Base-by-base conservation (phyloP, 2,113 vertebrate genomes). In the Eolophus roseicapilla region DNA sequence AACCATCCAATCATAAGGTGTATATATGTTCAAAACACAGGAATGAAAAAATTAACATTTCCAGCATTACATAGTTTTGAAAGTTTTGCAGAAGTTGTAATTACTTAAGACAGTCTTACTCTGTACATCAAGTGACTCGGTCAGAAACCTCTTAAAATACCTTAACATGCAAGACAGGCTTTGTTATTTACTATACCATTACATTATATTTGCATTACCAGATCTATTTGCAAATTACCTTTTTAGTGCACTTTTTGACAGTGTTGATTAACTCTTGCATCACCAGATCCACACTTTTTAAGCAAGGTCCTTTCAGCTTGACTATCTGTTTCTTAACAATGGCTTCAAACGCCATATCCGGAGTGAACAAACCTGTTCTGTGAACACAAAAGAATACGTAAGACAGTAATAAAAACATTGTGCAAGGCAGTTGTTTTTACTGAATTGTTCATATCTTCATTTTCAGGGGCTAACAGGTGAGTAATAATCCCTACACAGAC, bases 301-400 rank as follows among this genome's bases (percentile, higher is more conserved):
- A 92, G 82, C 97, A 98, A 52, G 98, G 98, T 68, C 98, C 98
- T 94, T 98, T 98, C 90, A 98, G 97, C 73, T 98, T 98, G 28
- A 98, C 98, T 37, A 98, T 98, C 82, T 98, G 98, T 74, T 98
- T 98, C 90, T 98, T 98, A 86, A 98, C 98, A 91, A 98, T 98
- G 43, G 98, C 98, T 96, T 98, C 98, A 91, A 98, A 98, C 0
- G 98, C 98, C 98, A 98, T 98, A 83, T 98, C 98, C 81, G 98
- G 98, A 71, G 98, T 98, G 85, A 98, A 98, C 81, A 98, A 91
- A 73, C 98, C 98, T 81, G 98, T 98, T 96, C 98, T 98, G 96
- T 90, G 91, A 81, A 95, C 39, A 92, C 73, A 96, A 94, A 87
- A 80, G 15, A 90, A 60, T 10, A 67, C 2, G 12, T 96, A 77